Conservation (phyloP, 2,888 invertebrate genomes). For the Apodemia zela region DNA sequence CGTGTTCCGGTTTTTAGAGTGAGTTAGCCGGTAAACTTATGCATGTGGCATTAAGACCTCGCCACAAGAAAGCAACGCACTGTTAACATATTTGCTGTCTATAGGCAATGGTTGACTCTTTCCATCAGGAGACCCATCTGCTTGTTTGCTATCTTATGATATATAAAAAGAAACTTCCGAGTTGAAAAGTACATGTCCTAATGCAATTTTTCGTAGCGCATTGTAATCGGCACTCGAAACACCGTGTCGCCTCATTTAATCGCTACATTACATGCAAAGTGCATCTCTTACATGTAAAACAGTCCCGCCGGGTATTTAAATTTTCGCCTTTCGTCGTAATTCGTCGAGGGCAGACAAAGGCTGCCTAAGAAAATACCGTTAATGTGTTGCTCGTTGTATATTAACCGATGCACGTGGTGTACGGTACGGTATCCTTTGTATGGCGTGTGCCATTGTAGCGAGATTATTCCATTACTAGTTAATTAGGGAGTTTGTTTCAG, state of each 20-base stretch:
- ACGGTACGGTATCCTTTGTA: slow-evolving; percentile 15
- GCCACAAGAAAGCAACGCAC: too few species aligned
- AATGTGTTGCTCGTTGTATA: slow-evolving; percentile 64
- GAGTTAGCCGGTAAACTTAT: too few species aligned
- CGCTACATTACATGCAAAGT: slow-evolving; percentile 71
- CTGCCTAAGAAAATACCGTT: slow-evolving; percentile 61
- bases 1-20: too few species aligned
- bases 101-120: too few species aligned
- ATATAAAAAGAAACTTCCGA: too few species aligned
- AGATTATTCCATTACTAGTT: slow-evolving; percentile 9
- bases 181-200: slow-evolving; percentile 27
- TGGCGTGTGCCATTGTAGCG: not conserved
- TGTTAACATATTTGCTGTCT: too few species aligned
- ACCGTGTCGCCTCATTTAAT: slow-evolving; percentile 63
- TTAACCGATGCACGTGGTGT: slow-evolving; percentile 49
- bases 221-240: slow-evolving; percentile 35
- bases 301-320: slow-evolving; percentile 73
- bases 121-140: too few species aligned
- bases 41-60: too few species aligned
- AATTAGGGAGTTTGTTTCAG: not conserved
- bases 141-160: too few species aligned
- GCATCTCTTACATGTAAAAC: slow-evolving; percentile 79
- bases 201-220: slow-evolving; percentile 33
- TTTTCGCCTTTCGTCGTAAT: slow-evolving; percentile 74
- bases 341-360: slow-evolving; percentile 72